Percentiles rank a stretch among this genome's conserved stretches.
Evolutionary conservation across 2,797 vertebrate genomes (phyloP).

Genomic region (Phoxinus dragarum): DNA sequence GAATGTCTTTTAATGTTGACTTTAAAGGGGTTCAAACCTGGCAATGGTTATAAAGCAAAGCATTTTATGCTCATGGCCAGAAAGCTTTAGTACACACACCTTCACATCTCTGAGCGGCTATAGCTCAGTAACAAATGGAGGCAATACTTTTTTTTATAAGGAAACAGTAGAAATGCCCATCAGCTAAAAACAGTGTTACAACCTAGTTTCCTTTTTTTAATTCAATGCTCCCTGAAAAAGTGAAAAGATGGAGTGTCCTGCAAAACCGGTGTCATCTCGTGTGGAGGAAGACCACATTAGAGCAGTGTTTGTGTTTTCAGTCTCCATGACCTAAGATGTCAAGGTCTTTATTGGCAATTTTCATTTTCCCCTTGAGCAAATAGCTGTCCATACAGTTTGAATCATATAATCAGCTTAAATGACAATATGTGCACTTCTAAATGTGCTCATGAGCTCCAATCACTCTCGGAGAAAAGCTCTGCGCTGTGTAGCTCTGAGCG

Average conservation of each 20-base stretch:
- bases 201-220: slow-evolving; percentile 24
- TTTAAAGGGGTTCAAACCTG: background rate
- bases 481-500: slow-evolving; percentile 26
- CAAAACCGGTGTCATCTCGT: background rate
- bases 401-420: slow-evolving; percentile 41
- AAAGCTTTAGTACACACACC: background rate
- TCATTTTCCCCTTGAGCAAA: slow-evolving; percentile 18
- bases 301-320: slow-evolving; percentile 36
- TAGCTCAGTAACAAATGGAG: slow-evolving; percentile 23
- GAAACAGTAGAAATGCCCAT: slow-evolving; percentile 27
- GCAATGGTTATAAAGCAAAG: background rate
- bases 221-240: slow-evolving; percentile 15
- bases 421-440: slow-evolving; percentile 22
- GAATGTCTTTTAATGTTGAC: background rate
- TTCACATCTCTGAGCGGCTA: background rate
- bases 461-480: slow-evolving; percentile 10
- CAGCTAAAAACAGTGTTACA: slow-evolving; percentile 20
- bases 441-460: slow-evolving; percentile 37
- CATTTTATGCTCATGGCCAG: background rate
- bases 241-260: slow-evolving; percentile 22
- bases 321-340: slow-evolving; percentile 30
- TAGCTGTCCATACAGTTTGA: slow-evolving; percentile 39
- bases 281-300: slow-evolving; percentile 21
- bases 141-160: slow-evolving; percentile 10
- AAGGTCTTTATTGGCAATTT: slow-evolving; percentile 48